phyloP scores from a whole-genome alignment of 2,113 vertebrate genomes.

The Lophotis ruficrista region DNA sequence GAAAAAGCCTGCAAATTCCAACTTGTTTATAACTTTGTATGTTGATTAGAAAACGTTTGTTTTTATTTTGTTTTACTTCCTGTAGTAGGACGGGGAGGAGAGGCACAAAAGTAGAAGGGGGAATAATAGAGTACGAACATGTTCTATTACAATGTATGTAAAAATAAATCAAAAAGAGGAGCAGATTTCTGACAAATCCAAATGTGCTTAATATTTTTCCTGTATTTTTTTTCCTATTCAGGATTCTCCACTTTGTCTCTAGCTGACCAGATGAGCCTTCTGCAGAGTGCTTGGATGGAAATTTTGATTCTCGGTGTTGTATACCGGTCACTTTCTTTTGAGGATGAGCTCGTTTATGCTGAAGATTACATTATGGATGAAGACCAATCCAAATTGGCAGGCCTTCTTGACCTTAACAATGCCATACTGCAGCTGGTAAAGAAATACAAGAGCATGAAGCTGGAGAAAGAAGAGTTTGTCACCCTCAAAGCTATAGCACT shows the following conservation, averaged over 20 bases:
- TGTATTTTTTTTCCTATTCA: slow-evolving; percentile 60
- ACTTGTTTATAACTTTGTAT: background rate
- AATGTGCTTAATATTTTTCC: slow-evolving; percentile 19
- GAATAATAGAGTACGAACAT: background rate
- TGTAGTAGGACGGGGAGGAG: background rate
- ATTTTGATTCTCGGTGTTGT: slow-evolving; percentile 98
- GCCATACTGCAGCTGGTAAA: slow-evolving; percentile 98
- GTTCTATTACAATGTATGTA: background rate
- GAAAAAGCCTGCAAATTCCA: background rate
- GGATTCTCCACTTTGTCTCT: slow-evolving; percentile 98
- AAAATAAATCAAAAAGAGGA: background rate
- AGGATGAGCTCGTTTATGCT: slow-evolving; percentile 98
- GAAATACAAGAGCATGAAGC: slow-evolving; percentile 97
- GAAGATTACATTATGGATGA: slow-evolving; percentile 99
- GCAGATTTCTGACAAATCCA: background rate
- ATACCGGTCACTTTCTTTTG: slow-evolving; percentile 96
- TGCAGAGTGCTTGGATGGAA: slow-evolving; percentile 99
- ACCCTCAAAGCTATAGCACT: slow-evolving; percentile 99
- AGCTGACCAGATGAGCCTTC: slow-evolving; percentile 99
- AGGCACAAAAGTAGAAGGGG: background rate
- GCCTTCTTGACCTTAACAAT: slow-evolving; percentile 97
- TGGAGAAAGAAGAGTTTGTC: slow-evolving; percentile 99
- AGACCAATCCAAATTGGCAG: slow-evolving; percentile 97
- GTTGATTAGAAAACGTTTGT: background rate
- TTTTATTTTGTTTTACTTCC: background rate